Evolutionary conservation across 2,113 vertebrate species (phyloP).

Genomic region (Gambusia affinis): DNA sequence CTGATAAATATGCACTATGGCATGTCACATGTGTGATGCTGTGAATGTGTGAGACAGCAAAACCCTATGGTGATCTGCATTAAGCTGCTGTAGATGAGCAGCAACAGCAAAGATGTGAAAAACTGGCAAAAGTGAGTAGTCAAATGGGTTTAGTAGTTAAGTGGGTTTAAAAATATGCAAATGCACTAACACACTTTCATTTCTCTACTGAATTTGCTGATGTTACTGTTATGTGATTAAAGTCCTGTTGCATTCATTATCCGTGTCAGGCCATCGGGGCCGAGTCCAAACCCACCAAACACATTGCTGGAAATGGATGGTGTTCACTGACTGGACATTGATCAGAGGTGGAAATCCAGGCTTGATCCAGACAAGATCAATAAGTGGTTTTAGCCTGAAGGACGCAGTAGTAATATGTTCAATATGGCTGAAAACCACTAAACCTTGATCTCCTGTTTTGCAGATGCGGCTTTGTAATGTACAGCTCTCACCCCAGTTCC

Average conservation of each 20-base stretch:
- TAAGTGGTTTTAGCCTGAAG: conserved; percentile 43
- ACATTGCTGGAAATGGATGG: conserved; percentile 25
- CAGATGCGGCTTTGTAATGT: neutral
- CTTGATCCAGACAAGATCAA: conserved; percentile 49
- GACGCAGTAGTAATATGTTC: conserved; percentile 15
- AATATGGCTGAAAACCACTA: conserved; percentile 18
- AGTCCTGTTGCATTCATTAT: conserved; percentile 6
- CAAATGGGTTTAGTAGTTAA: conserved; percentile 7
- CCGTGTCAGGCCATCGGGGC: conserved; percentile 12
- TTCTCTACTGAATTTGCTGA: conserved; percentile 20
- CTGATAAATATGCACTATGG: conserved; percentile 61
- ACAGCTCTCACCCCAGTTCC: neutral
- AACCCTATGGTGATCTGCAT: conserved; percentile 37
- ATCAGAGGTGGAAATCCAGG: conserved; percentile 44
- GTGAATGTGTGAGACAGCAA: conserved; percentile 33
- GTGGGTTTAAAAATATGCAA: conserved; percentile 3
- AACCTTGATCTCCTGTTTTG: neutral
- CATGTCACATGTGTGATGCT: conserved; percentile 31
- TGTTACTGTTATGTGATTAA: conserved; percentile 8
- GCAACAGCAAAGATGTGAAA: conserved; percentile 30
- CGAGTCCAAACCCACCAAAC: conserved; percentile 29
- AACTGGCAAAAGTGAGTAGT: neutral
- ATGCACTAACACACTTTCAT: neutral
- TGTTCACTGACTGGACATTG: conserved; percentile 40
- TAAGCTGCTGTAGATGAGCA: conserved; percentile 19